Percentiles rank a stretch among this genome's conserved stretches.
phyloP scores from a whole-genome alignment of 2,888 invertebrate species.

The Ommatoiulus sabulosus region DNA sequence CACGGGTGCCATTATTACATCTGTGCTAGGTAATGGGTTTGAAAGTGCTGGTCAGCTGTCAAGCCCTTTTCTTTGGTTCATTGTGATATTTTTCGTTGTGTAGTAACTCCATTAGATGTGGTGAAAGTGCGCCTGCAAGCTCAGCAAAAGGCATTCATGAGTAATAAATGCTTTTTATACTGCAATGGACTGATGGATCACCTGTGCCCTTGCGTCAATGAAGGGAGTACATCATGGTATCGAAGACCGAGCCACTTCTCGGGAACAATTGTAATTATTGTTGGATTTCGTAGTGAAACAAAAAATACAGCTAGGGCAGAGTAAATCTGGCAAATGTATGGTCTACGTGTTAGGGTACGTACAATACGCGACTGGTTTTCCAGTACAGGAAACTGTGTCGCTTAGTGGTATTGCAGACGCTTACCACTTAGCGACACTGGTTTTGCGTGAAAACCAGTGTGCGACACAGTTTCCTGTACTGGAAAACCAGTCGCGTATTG shows the following conservation, averaged over 20 bases:
- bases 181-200: slow-evolving; percentile 99
- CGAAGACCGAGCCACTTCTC: slow-evolving; percentile 76
- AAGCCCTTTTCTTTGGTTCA: not conserved
- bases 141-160: slow-evolving; percentile 85
- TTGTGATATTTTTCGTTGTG: not conserved
- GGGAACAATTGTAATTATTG: slow-evolving; percentile 71
- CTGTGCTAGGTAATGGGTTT: slow-evolving; percentile 78
- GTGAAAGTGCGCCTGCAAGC: slow-evolving; percentile 97
- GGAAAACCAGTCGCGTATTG: too few species aligned
- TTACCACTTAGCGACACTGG: too few species aligned
- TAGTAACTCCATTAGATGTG: slow-evolving; percentile 99
- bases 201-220: slow-evolving; percentile 82
- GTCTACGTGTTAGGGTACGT: too few species aligned
- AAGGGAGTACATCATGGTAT: slow-evolving; percentile 72
- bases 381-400: too few species aligned
- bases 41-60: not conserved
- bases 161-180: slow-evolving; percentile 92
- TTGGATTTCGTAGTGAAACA: too few species aligned
- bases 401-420: too few species aligned
- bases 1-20: slow-evolving; percentile 89
- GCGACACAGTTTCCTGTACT: too few species aligned
- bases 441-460: too few species aligned
- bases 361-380: too few species aligned
- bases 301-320: too few species aligned
- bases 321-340: too few species aligned